Percentiles rank a stretch among this genome's conserved stretches.
phyloP scores from a whole-genome alignment of 2,113 vertebrate species.

The Damaliscus lunatus region DNA sequence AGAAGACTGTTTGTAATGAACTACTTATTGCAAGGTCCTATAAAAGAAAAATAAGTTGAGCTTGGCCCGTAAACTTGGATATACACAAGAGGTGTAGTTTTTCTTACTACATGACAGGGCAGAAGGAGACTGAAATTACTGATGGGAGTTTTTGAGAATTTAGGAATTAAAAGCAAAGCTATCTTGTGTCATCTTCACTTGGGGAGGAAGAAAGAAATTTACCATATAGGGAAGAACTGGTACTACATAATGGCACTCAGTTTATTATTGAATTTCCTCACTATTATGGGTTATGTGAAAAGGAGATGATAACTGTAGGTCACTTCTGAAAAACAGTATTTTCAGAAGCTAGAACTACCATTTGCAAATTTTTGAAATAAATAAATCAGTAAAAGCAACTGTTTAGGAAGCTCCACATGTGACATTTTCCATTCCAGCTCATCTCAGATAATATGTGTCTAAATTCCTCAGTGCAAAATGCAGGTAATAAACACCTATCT shows the following conservation, averaged over 20 bases:
- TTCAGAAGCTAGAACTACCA: neutral
- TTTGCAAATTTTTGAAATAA: neutral
- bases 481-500: neutral
- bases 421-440: neutral
- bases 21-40: conserved; percentile 8
- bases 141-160: conserved; percentile 13
- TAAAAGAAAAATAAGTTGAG: conserved; percentile 59
- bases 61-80: conserved; percentile 59
- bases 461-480: neutral
- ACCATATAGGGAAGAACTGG: neutral
- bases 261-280: neutral
- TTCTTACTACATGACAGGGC: conserved; percentile 34
- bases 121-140: conserved; percentile 47
- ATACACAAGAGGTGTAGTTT: conserved; percentile 45
- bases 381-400: neutral
- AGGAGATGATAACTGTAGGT: neutral
- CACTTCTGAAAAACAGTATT: neutral
- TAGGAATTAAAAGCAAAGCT: conserved; percentile 1
- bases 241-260: neutral
- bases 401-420: neutral
- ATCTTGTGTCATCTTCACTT: neutral
- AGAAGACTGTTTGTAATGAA: conserved; percentile 15
- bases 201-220: neutral
- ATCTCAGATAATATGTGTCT: neutral
- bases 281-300: neutral